A percentile compares a stretch with the other conserved stretches of the same genome.
Conservation (phyloP, 2,113 vertebrate genomes). For the Bubalus kerabau region DNA sequence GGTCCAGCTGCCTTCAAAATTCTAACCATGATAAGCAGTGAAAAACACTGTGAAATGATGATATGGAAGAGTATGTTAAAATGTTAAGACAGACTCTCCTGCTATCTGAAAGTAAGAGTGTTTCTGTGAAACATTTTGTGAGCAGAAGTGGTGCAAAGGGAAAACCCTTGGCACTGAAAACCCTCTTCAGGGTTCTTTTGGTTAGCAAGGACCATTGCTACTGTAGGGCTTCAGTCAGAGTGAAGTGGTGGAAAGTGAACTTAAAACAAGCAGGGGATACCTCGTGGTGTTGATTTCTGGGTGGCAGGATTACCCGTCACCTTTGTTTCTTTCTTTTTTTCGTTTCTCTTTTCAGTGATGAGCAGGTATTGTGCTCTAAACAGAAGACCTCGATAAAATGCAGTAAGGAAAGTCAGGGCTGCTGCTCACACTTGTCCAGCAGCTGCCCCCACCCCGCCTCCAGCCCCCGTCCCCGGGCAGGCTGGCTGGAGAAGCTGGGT, state of each 20-base stretch:
- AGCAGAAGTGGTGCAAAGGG: not conserved
- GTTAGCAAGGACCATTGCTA: not conserved
- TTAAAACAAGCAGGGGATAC: not conserved
- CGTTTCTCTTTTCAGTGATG: not conserved
- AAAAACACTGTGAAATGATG: not conserved
- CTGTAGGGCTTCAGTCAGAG: not conserved
- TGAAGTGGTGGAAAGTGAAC: not conserved
- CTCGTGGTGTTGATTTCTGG: not conserved
- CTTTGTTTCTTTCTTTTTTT: not conserved
- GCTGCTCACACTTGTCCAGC: rapidly evolving
- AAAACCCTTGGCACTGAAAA: not conserved
- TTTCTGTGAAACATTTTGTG: not conserved
- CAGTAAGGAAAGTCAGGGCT: not conserved
- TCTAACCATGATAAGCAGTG: not conserved
- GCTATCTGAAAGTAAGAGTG: not conserved
- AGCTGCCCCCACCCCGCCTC: not conserved
- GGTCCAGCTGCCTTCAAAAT: not conserved
- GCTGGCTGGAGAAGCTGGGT: not conserved
- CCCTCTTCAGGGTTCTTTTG: not conserved
- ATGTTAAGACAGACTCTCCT: not conserved
- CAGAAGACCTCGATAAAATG: no score
- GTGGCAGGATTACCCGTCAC: no score
- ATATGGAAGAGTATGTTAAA: not conserved
- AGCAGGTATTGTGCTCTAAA: not conserved
- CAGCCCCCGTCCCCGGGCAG: rapidly evolving